phyloP scores from a whole-genome alignment of 1,140 invertebrate genomes.

The Ruditapes philippinarum region DNA sequence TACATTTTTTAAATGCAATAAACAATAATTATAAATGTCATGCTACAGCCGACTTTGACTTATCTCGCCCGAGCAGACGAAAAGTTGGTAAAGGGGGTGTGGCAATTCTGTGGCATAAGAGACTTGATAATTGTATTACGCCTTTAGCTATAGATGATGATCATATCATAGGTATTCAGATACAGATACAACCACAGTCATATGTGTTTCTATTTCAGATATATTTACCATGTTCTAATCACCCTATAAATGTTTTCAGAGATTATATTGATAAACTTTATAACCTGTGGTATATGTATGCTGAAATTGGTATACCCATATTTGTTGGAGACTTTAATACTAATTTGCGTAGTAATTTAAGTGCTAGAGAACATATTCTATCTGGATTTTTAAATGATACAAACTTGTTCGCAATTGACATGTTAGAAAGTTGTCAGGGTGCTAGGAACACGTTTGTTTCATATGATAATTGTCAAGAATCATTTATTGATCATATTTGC shows the following conservation, averaged over 20 bases:
- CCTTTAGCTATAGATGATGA: neutral
- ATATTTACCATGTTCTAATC: constrained; percentile 26
- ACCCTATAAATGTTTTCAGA: neutral
- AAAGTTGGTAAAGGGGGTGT: neutral
- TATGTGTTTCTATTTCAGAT: constrained; percentile 28
- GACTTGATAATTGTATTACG: neutral
- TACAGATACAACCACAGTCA: neutral
- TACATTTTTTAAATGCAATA: neutral
- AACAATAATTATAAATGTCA: neutral
- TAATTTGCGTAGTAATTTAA: neutral
- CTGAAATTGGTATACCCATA: neutral
- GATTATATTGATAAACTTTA: neutral
- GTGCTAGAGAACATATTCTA: no score
- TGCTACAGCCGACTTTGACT: neutral
- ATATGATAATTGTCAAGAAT: no score
- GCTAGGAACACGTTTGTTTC: no score
- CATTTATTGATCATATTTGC: no score
- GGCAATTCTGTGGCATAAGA: neutral
- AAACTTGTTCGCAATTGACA: no score
- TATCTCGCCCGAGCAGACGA: neutral
- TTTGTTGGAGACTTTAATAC: constrained; percentile 21
- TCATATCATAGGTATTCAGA: neutral
- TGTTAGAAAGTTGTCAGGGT: no score
- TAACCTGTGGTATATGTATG: neutral
- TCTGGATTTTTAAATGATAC: no score